Conservation (phyloP, 1,140 invertebrate genomes). For the Aphaenogaster rudis region DNA sequence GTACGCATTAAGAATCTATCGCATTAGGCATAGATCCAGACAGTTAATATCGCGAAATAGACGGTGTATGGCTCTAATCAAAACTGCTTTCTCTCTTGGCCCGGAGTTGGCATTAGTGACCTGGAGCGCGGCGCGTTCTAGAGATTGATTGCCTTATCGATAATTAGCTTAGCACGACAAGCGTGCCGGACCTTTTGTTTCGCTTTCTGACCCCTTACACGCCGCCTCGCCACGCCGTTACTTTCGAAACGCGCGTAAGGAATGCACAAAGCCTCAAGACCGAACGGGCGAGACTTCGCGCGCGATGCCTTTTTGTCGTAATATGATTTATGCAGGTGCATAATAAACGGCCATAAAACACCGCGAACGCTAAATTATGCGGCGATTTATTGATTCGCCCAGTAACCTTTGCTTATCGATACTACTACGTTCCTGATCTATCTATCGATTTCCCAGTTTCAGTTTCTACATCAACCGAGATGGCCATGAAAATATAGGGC, state of each 20-base stretch:
- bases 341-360: constrained; percentile 43
- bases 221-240: constrained; percentile 26
- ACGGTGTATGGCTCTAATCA: constrained; percentile 71
- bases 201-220: constrained; percentile 54
- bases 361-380: constrained; percentile 26
- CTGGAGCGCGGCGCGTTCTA: constrained; percentile 69
- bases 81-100: constrained; percentile 80
- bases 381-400: constrained; percentile 58
- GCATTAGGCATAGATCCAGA: background rate
- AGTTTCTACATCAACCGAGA: background rate
- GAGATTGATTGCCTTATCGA: constrained; percentile 81
- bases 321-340: constrained; percentile 64
- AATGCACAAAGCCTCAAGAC: background rate
- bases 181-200: constrained; percentile 73
- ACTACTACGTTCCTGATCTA: constrained; percentile 13
- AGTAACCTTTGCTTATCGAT: constrained; percentile 53
- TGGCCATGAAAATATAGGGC: background rate
- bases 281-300: constrained; percentile 25
- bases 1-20: background rate
- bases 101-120: constrained; percentile 77
- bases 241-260: constrained; percentile 22
- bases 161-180: constrained; percentile 78
- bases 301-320: constrained; percentile 44
- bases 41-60: background rate
- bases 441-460: constrained; percentile 1